Evolutionary conservation across 2,888 invertebrate species (phyloP).

Genomic region (Agrotis puta): DNA sequence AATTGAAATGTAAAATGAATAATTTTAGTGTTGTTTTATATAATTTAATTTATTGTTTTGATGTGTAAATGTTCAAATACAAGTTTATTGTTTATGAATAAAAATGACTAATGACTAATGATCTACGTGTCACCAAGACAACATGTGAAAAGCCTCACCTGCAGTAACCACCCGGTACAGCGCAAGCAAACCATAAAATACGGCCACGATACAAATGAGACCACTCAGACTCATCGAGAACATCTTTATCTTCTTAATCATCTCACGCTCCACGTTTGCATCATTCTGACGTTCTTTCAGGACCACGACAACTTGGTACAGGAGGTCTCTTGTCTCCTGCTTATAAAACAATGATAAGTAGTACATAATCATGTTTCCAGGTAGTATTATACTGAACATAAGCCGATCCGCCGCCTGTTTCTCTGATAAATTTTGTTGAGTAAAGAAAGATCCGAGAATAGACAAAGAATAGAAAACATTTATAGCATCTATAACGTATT

Average conservation of each 20-base stretch:
- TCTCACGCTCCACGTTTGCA: conserved; percentile 42
- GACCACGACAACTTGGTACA: conserved; percentile 50
- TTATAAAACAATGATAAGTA: conserved; percentile 44
- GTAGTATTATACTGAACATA: conserved; percentile 1
- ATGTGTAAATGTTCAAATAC: no score
- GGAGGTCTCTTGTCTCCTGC: conserved; percentile 40
- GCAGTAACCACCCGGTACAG: conserved; percentile 23
- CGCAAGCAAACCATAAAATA: conserved; percentile 16
- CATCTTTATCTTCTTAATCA: conserved; percentile 57
- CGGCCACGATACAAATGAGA: background rate
- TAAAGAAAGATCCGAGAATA: conserved; percentile 31
- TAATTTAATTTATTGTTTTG: no score
- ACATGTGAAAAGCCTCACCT: conserved; percentile 12
- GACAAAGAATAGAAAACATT: background rate
- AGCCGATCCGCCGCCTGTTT: conserved; percentile 19
- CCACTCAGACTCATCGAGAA: conserved; percentile 16
- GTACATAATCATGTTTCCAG: conserved; percentile 26
- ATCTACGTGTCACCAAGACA: no score
- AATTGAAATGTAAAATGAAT: no score
- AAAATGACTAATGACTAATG: no score
- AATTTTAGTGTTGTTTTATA: no score
- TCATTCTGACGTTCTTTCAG: conserved; percentile 58
- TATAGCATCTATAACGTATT: conserved; percentile 2
- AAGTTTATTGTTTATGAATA: no score
- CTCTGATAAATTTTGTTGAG: conserved; percentile 32